These are phyloP conservation scores for Magallana nippona DNA, from an alignment of 2,888 invertebrate species.

Conservation along the genomic window DNA sequence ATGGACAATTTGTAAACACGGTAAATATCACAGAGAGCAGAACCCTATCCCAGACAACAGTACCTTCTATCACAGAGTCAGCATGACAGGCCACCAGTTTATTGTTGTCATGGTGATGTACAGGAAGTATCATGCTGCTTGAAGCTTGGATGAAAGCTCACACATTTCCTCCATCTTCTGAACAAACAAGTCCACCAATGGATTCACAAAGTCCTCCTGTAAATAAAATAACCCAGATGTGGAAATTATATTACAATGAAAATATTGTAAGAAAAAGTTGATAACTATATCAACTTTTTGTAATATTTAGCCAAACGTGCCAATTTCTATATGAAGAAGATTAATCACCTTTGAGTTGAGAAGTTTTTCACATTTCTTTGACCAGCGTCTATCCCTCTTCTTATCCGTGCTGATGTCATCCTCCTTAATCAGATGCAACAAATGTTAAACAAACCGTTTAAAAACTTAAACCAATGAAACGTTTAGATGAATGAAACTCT, in stretches of 20 bases:
- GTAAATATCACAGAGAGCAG: no score
- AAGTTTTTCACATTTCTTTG: constrained; percentile 73
- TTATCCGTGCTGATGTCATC: constrained; percentile 61
- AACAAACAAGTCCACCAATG: constrained; percentile 74
- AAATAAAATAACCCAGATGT: constrained; percentile 42
- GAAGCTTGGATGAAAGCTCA: constrained; percentile 53
- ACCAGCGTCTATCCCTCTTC: constrained; percentile 73
- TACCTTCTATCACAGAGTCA: background rate
- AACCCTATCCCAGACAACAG: background rate
- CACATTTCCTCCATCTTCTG: constrained; percentile 77
- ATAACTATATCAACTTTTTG: no score
- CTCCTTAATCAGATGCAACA: constrained; percentile 53
- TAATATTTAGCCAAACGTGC: no score
- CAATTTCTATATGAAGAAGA: no score
- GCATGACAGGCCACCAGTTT: background rate
- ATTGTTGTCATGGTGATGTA: background rate
- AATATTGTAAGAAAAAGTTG: no score
- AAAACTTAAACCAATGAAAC: no score
- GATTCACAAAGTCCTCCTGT: constrained; percentile 75
- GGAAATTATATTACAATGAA: no score
- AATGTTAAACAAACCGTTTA: background rate
- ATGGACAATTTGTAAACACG: no score
- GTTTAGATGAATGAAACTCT: no score
- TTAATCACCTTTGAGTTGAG: constrained; percentile 68
- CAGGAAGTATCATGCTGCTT: constrained; percentile 30